Conservation (phyloP, 2,113 vertebrate species). For the Saguinus midas region DNA sequence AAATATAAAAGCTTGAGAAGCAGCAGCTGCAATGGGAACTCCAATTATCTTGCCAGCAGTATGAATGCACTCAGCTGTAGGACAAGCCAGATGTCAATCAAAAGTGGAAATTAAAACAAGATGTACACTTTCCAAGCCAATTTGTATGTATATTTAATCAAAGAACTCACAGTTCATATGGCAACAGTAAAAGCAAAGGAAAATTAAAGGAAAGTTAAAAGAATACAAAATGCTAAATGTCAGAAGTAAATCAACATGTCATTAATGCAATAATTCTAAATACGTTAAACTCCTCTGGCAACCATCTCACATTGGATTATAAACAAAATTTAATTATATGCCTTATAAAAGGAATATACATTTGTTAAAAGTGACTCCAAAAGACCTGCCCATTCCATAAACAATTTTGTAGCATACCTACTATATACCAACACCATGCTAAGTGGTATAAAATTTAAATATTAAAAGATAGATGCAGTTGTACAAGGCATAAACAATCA, state of each 20-base stretch:
- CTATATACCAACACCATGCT: neutral
- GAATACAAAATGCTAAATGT: slow-evolving; percentile 2
- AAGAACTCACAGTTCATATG: slow-evolving; percentile 20
- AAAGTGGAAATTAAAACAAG: slow-evolving; percentile 50
- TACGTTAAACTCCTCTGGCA: slow-evolving; percentile 39
- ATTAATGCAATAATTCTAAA: slow-evolving; percentile 58
- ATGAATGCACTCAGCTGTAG: neutral
- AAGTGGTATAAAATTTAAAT: neutral
- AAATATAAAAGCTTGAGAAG: slow-evolving; percentile 14
- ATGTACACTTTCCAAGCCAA: slow-evolving; percentile 19
- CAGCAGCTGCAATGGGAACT: slow-evolving; percentile 28
- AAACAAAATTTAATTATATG: slow-evolving; percentile 21
- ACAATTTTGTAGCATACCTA: neutral
- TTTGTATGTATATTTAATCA: slow-evolving; percentile 28
- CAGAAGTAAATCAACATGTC: slow-evolving; percentile 26
- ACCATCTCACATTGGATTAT: neutral
- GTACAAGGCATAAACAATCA: neutral
- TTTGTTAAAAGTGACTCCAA: neutral
- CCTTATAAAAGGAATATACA: neutral
- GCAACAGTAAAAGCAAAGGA: slow-evolving; percentile 30
- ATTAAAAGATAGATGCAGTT: neutral
- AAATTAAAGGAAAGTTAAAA: slow-evolving; percentile 34
- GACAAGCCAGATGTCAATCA: slow-evolving; percentile 45
- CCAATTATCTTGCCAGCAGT: neutral
- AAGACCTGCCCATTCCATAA: neutral